Base-by-base conservation (phyloP, 2,113 vertebrate genomes). In the Macquaria australasica region DNA sequence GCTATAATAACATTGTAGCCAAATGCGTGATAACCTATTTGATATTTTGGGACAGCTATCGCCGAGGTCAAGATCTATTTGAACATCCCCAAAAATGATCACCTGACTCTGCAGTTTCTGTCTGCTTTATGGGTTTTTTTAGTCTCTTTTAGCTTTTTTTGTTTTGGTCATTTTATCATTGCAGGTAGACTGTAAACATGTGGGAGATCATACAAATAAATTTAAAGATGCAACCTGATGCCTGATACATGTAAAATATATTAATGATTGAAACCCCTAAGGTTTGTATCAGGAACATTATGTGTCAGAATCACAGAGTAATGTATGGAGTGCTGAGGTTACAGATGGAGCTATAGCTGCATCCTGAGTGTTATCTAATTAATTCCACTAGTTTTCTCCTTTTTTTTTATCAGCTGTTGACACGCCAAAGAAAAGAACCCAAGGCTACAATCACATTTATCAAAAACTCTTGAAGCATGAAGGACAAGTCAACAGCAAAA, bases 371-470 rank as follows among this genome's bases (percentile, higher is more conserved):
- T 8, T 39, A 8, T 8, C 39, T 39, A 39, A 39, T 39, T 39
- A 43, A 56, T 55, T 58, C 48, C 48, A 63, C 48, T 10, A 12
- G 59, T 43, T 51, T 45, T 48, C 51, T 37, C 4, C 8, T 55
- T 68, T 77, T 66, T 41, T 31, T 43, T 43, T 10, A 62, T 67
- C 28, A 45, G n/a, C 53, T 67, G 60, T 43, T 84, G 76, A 73
- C 72, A 73, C 64, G n/a, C 31, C n/a, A 23, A 58, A 68, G 43
- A 79, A 50, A 79, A 84, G 14, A 53, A 85, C 77, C 37, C 3
- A 25, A 45, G 77, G 83, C 83, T 75, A 70, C 34, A 75, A 16
- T 45, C 64, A 48, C 66, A 69, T 85, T 75, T 48, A 75, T 80
- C 64, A 75, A 28, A 80, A 85, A 63, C 77, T 69, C 70, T 45